Evolutionary conservation across 2,113 vertebrate genomes (phyloP), one percentile per base, ranked within the genome.

Genomic region (Pachycephala philippinensis): DNA sequence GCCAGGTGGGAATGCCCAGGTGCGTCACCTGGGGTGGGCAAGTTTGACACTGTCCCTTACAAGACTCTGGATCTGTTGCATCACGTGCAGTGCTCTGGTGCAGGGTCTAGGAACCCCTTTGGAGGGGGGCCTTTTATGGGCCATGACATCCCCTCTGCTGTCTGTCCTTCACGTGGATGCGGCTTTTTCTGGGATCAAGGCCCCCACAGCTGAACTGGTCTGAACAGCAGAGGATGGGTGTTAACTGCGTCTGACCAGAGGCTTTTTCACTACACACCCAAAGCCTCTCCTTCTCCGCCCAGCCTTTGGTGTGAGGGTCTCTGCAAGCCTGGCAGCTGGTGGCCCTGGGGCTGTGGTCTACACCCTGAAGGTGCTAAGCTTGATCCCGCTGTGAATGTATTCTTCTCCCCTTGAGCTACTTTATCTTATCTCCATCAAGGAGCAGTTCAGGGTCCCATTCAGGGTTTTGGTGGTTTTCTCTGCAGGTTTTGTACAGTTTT

Each of bases 141-240:
- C 18, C 8, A 4, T 56, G 77, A 19, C 13, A 37, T 10, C 26
- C 7, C 5, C 8, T 80, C 33, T 56, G 21, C n/a, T n/a, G n/a
- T n/a, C 21, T 66, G 17, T 45, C 33, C 13, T 4, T 56, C 50
- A 45, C 15, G 2, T 16, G 35, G 26, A 57, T 39, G 22, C 4
- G 20, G n/a, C 21, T 53, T 61, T 52, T 63, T 18, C 47, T 0
- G 0, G 27, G 33, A 11, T 72, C 21, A 26, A 37, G 39, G 4
- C 10, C 39, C 5, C 5, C 10, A 7, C 16, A 44, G 47, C 26
- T 52, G 31, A 21, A 31, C 33, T 44, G 39, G 6, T 63, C 8
- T 53, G 11, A 40, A 22, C 11, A 63, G 33, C 1, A 2, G 33
- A 71, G 13, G 11, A 47, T 27, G 3, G 3, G 4, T 2, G 2